Evolutionary conservation across 2,113 vertebrate genomes (phyloP).

Genomic region (Zingel zingel): DNA sequence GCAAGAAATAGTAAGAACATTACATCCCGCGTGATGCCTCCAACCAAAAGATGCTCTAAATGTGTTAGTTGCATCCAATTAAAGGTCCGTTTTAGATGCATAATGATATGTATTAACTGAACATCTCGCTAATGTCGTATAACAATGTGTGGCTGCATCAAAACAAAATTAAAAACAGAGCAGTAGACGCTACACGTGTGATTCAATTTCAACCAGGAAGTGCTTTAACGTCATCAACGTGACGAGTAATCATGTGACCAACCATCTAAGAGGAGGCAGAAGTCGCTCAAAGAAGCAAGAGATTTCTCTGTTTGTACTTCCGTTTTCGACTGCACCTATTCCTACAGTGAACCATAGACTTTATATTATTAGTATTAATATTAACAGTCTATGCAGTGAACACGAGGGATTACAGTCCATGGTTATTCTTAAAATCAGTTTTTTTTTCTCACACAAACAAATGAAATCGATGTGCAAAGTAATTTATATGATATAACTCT

Average conservation of each 20-base stretch:
- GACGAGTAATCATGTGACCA: slow-evolving; percentile 24
- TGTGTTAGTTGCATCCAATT: fast-evolving
- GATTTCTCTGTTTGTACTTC: background rate
- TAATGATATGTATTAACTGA: fast-evolving
- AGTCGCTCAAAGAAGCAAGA: background rate
- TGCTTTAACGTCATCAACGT: background rate
- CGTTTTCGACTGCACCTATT: slow-evolving; percentile 5
- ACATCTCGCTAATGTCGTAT: fast-evolving
- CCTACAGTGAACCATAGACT: too few species aligned
- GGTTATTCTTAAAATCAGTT: too few species aligned
- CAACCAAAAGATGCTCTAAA: background rate
- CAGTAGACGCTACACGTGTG: fast-evolving
- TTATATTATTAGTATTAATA: too few species aligned
- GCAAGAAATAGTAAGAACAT: background rate
- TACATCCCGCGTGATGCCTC: too few species aligned
- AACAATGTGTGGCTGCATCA: background rate
- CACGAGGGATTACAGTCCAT: too few species aligned
- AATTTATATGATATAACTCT: too few species aligned
- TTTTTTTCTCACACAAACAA: too few species aligned
- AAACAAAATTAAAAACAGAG: background rate
- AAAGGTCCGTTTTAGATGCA: background rate
- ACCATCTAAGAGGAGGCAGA: background rate
- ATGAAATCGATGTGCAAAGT: too few species aligned
- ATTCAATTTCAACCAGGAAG: slow-evolving; percentile 45
- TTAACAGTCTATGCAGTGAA: too few species aligned